phyloP scores from a whole-genome alignment of 2,797 vertebrate species.

The Cichlasoma orientale region DNA sequence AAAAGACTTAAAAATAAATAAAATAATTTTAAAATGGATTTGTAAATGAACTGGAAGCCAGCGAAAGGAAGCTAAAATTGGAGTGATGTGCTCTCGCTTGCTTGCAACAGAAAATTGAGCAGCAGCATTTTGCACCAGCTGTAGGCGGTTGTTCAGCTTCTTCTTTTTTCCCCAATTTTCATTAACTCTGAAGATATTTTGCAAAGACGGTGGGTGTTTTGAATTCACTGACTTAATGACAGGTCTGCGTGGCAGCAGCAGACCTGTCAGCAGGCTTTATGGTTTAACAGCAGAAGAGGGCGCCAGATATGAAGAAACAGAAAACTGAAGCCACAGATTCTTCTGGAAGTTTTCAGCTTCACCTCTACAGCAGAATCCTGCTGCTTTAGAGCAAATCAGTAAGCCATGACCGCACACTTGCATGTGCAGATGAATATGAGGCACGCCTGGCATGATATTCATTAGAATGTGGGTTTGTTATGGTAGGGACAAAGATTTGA shows the following conservation, averaged over 20 bases:
- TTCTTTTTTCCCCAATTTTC: background rate
- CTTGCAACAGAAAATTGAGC: too few species aligned
- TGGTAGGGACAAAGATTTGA: too few species aligned
- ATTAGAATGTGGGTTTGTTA: too few species aligned
- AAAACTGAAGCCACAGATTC: background rate
- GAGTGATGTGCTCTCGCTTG: too few species aligned
- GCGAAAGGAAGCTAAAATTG: too few species aligned
- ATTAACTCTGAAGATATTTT: background rate
- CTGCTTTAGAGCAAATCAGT: background rate
- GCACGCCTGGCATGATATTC: too few species aligned
- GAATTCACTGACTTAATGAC: background rate
- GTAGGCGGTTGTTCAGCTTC: background rate
- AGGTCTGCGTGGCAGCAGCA: background rate
- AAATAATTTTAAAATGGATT: too few species aligned
- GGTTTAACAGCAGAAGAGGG: constrained; percentile 44
- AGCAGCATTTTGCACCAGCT: too few species aligned
- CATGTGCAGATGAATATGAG: background rate
- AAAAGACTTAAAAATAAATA: too few species aligned
- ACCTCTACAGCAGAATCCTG: background rate
- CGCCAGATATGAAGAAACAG: constrained; percentile 33
- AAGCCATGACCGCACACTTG: background rate
- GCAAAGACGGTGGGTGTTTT: background rate
- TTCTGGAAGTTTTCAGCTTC: constrained; percentile 2
- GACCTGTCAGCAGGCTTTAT: background rate
- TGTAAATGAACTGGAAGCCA: too few species aligned